Evolutionary conservation across 2,888 invertebrate genomes (phyloP), one percentile per base, ranked within the genome.

Genomic region (Elgonia sp.): DNA sequence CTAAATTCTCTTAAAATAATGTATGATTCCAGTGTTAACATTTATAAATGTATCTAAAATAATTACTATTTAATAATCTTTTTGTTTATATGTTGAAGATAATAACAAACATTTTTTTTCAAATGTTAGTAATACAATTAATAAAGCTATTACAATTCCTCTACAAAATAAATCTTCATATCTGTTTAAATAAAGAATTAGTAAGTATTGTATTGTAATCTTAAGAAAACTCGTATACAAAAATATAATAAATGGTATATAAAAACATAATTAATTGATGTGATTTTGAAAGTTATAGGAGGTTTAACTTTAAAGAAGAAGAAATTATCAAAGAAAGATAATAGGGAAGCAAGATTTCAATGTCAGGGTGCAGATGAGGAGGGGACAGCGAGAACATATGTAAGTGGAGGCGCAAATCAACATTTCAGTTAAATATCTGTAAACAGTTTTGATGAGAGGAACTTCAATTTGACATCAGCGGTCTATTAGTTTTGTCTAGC

Each of bases 351-450:
- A 86, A 86, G 86, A 80, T 70, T 82, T 88, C 89, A 89, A 89
- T 89, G 89, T 89, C 89, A 89, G 82, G 86, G 84, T 84, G 70
- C 69, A 73, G 29, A 55, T 70, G 70, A 87, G 87, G 87, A 20
- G 90, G 91, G 90, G 91, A 90, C 89, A 79, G 40, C 84, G 60
- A 77, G 76, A 89, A 86, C 87, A 91, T 92, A 92, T 86, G 86
- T 82, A 86, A 91, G 89, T 87, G 77, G 80, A 89, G 89, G 87
- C 86, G 83, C 81, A 67, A 73, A 29, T 75, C 81, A 81, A 77
- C 69, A 37, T 42, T 75, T 65, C 73, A 76, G 88, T 85, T 90
- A 91, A 87, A 91, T 89, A 86, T 86, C 77, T 65, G 73, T 86
- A 79, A 79, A 85, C 84, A 82, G 89, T 89, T 89, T 89, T 55